Percentiles rank a stretch among this genome's conserved stretches.
phyloP scores from a whole-genome alignment of 2,113 vertebrate genomes.

The Gasterosteus nipponicus region DNA sequence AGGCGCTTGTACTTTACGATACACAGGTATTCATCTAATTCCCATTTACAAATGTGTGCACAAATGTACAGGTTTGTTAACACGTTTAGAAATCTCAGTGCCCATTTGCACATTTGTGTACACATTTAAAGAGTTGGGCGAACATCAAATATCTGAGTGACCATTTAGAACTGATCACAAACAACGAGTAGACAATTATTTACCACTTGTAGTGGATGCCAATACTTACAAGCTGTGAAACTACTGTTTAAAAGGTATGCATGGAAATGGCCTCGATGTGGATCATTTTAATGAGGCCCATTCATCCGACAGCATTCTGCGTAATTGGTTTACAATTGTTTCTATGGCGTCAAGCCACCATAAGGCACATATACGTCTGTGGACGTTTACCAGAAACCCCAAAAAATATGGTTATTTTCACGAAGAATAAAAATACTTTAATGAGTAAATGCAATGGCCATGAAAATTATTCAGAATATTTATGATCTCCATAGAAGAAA shows the following conservation, averaged over 20 bases:
- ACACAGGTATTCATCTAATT: not conserved
- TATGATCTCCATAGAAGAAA: not conserved
- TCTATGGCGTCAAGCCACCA: not conserved
- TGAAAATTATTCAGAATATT: not conserved
- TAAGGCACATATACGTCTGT: not conserved
- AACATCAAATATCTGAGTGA: not conserved
- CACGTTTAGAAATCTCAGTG: not conserved
- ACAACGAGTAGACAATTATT: not conserved
- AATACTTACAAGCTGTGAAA: constrained; percentile 4
- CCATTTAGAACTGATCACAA: too few species aligned
- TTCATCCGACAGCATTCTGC: constrained; percentile 21
- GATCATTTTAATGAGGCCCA: constrained; percentile 40
- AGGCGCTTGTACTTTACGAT: not conserved
- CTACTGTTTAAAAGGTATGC: not conserved
- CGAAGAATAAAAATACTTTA: not conserved
- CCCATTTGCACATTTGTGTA: not conserved
- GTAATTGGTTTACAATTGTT: constrained; percentile 28
- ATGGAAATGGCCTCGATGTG: constrained; percentile 44
- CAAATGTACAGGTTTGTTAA: not conserved
- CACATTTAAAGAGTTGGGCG: not conserved
- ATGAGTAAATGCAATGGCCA: not conserved
- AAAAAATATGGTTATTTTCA: not conserved
- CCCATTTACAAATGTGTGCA: not conserved
- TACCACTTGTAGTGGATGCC: not conserved
- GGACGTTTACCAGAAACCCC: not conserved